Evolutionary conservation across 1,140 invertebrate species (phyloP).

Genomic region (Meloidogyne exigua): DNA sequence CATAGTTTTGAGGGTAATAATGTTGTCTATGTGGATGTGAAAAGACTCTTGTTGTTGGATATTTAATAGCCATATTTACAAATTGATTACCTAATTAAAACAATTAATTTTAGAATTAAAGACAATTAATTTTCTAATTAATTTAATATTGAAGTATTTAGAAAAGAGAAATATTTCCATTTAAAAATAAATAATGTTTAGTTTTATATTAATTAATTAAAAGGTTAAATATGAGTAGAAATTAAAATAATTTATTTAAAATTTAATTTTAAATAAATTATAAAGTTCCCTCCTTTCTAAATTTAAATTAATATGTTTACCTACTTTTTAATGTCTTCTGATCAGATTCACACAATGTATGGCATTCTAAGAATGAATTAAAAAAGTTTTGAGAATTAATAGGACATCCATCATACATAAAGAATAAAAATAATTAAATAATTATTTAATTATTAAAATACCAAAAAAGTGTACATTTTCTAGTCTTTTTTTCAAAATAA

Average conservation of each 20-base stretch:
- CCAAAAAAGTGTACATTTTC: constrained; percentile 1
- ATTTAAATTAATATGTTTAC: neutral
- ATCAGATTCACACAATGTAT: constrained; percentile 12
- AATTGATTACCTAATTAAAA: neutral
- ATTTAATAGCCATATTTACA: neutral
- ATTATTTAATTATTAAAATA: constrained; percentile 2
- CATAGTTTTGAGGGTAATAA: neutral
- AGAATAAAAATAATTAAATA: constrained; percentile 9
- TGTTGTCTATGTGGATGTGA: neutral
- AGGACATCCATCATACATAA: constrained; percentile 25
- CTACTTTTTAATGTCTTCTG: neutral
- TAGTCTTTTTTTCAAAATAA: neutral
- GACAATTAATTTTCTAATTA: too few species aligned
- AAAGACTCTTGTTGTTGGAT: neutral
- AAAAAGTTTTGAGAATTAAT: constrained; percentile 24
- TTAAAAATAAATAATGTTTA: too few species aligned
- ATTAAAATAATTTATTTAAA: too few species aligned
- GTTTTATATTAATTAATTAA: too few species aligned
- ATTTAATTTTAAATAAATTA: too few species aligned
- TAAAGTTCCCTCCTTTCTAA: too few species aligned
- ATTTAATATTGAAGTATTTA: too few species aligned
- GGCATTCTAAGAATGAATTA: constrained; percentile 14
- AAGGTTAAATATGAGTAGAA: too few species aligned
- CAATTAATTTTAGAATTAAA: too few species aligned
- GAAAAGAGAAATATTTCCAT: too few species aligned